A percentile compares a stretch with the other conserved stretches of the same genome.
Evolutionary conservation across 2,113 vertebrate genomes (phyloP).

Genomic region (Platichthys stellatus): DNA sequence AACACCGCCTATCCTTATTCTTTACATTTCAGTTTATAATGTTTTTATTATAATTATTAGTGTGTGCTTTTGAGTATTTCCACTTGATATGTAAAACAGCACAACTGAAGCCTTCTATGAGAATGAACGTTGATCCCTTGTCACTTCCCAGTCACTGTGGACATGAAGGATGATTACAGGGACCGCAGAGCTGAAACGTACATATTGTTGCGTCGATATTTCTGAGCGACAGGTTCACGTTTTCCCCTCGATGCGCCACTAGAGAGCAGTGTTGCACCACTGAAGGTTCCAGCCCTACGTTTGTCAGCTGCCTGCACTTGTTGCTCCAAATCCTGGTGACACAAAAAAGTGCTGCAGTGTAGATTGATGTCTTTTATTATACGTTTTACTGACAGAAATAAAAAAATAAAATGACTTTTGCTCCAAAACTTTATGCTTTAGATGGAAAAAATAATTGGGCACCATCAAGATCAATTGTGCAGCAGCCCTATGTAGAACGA

Average conservation of each 20-base stretch:
- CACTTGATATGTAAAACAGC: not conserved
- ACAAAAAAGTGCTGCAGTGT: not conserved
- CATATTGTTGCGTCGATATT: not conserved
- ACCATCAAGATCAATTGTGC: constrained; percentile 51
- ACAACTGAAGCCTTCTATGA: not conserved
- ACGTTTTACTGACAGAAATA: constrained; percentile 4
- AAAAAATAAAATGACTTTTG: constrained; percentile 45
- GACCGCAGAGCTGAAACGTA: not conserved
- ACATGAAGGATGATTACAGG: not conserved
- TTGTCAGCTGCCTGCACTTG: constrained; percentile 43
- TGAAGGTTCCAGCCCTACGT: not conserved
- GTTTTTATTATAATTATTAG: too few relatives aligned
- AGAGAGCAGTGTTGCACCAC: constrained; percentile 65
- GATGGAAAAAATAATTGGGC: constrained; percentile 47
- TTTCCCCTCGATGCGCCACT: constrained; percentile 39
- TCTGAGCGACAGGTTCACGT: not conserved
- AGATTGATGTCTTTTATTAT: constrained; percentile 37
- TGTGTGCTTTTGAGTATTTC: not conserved
- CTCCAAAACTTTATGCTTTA: constrained; percentile 18
- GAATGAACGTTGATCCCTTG: not conserved
- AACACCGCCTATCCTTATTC: too few relatives aligned
- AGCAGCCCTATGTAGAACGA: constrained; percentile 14
- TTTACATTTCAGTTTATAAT: too few relatives aligned
- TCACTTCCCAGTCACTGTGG: not conserved
- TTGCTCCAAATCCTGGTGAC: constrained; percentile 36